Evolutionary conservation across 2,888 invertebrate genomes (phyloP).

Genomic region (Thelaira solivaga): DNA sequence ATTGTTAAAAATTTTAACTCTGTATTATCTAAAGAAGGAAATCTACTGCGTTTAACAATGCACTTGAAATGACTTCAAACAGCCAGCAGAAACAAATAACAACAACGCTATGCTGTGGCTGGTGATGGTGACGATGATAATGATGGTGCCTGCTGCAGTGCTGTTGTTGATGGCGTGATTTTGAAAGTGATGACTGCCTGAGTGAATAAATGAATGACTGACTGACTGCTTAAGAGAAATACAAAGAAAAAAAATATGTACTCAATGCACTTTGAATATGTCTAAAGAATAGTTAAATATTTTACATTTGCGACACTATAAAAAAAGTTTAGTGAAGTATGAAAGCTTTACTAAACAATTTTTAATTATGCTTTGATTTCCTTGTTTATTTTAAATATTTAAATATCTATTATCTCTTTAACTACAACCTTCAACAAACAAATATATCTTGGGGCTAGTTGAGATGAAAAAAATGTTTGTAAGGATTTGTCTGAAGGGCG

Average conservation of each 20-base stretch:
- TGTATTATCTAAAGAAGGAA: conserved; percentile 50
- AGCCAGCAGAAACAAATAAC: background rate
- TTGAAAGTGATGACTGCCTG: conserved; percentile 16
- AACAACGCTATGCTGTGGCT: background rate
- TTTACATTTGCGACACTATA: background rate
- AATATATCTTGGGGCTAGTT: background rate
- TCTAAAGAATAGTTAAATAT: background rate
- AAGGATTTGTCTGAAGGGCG: conserved; percentile 17
- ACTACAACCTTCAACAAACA: background rate
- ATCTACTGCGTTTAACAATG: conserved; percentile 52
- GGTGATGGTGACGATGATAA: background rate
- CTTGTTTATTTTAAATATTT: conserved; percentile 7
- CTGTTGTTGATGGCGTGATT: conserved; percentile 4
- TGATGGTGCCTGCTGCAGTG: background rate
- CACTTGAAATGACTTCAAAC: conserved; percentile 42
- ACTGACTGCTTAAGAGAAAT: background rate
- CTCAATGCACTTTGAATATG: background rate
- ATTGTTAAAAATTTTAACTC: conserved; percentile 25
- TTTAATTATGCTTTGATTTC: background rate
- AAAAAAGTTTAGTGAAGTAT: background rate
- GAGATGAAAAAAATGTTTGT: background rate
- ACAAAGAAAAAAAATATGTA: background rate
- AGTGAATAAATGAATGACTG: background rate
- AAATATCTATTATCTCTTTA: background rate
- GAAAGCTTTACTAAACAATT: background rate